Conservation (phyloP, 2,113 vertebrate species). For the Pungitius pungitius region DNA sequence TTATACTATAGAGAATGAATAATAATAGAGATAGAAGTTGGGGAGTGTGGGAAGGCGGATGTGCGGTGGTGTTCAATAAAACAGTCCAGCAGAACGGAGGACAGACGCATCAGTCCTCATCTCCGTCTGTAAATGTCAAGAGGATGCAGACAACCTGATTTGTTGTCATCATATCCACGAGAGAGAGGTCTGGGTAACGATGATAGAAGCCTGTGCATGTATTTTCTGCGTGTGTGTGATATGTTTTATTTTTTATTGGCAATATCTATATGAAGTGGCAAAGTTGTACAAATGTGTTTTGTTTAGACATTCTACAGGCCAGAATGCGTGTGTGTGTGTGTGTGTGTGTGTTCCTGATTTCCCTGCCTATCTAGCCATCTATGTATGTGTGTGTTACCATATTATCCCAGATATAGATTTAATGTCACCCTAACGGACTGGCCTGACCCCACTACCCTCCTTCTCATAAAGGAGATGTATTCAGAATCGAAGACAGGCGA, state of each 20-base stretch:
- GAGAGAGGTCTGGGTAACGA: conserved; percentile 45
- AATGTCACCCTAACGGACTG: conserved; percentile 79
- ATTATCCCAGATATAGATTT: conserved; percentile 82
- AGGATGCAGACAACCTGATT: conserved; percentile 72
- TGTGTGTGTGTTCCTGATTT: conserved; percentile 1
- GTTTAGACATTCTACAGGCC: conserved; percentile 29
- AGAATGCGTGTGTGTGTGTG: background rate
- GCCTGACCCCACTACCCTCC: conserved; percentile 54
- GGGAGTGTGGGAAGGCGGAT: conserved; percentile 74
- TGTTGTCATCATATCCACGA: conserved; percentile 64
- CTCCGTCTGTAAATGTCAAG: conserved; percentile 70
- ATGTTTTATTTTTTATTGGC: conserved; percentile 25
- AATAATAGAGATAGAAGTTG: conserved; percentile 65
- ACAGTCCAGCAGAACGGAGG: conserved; percentile 10
- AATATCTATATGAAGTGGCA: conserved; percentile 12
- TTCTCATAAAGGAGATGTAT: conserved; percentile 77
- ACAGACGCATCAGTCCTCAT: conserved; percentile 70
- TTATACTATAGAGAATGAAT: conserved; percentile 65
- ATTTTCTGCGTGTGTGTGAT: background rate
- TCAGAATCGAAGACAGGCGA: conserved; percentile 78
- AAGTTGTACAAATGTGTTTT: background rate
- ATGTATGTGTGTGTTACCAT: conserved; percentile 51
- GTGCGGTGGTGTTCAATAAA: conserved; percentile 65
- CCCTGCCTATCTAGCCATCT: conserved; percentile 42
- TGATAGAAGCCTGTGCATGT: conserved; percentile 25